Evolutionary conservation across 2,888 invertebrate species (phyloP).

Genomic region (Notocelia uddmanniana): DNA sequence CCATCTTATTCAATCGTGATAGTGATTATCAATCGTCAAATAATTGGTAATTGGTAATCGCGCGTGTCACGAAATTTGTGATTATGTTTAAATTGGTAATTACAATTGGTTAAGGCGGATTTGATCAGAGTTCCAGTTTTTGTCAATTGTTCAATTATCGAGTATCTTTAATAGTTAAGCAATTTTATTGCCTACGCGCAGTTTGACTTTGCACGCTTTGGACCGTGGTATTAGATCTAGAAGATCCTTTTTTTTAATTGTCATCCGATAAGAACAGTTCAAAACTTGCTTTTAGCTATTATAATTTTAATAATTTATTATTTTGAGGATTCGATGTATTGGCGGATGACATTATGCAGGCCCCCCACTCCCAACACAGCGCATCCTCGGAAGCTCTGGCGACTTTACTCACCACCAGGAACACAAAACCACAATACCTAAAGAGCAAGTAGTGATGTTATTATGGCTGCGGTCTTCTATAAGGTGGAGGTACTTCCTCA

Average conservation of each 20-base stretch:
- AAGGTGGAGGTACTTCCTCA: no score
- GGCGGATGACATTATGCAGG: no score
- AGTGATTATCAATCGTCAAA: background rate
- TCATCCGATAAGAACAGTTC: background rate
- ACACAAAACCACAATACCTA: no score
- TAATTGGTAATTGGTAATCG: constrained; percentile 10
- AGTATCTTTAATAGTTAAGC: background rate
- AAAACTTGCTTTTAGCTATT: background rate
- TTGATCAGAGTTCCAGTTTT: constrained; percentile 2
- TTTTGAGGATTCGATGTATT: no score
- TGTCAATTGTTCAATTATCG: constrained; percentile 14
- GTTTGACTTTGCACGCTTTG: background rate
- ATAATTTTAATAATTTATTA: no score
- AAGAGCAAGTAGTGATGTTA: no score
- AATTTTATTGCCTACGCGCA: background rate
- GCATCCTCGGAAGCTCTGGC: no score
- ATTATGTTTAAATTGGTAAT: constrained; percentile 23
- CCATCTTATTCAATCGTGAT: background rate
- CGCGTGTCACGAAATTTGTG: constrained; percentile 6
- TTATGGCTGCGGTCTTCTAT: no score
- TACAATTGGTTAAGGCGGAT: background rate
- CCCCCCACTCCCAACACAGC: no score
- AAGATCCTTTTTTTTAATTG: background rate
- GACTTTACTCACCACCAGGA: no score
- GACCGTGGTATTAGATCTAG: background rate